These are phyloP conservation scores for Darevskia nairensis DNA, from an alignment of 2,797 vertebrate species.

Conservation along the genomic window DNA sequence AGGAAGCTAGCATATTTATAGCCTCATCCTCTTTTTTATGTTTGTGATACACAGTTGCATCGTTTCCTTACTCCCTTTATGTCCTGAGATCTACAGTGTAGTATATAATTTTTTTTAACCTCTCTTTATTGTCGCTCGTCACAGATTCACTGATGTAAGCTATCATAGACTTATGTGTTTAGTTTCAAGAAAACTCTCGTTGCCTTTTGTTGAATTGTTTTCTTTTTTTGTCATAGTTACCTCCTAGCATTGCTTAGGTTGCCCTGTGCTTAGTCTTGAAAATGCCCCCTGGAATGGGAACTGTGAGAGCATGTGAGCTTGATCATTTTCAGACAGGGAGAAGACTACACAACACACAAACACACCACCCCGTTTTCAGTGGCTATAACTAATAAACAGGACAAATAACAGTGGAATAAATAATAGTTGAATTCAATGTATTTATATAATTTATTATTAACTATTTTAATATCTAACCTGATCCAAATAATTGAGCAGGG, in stretches of 20 bases:
- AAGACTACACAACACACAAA: neutral
- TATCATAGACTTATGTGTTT: neutral
- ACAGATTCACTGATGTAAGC: neutral
- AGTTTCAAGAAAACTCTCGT: neutral
- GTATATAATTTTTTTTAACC: neutral
- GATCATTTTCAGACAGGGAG: neutral
- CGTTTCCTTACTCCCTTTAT: neutral
- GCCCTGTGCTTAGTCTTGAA: neutral
- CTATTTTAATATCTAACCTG: neutral
- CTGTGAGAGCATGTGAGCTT: neutral
- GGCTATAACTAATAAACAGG: neutral
- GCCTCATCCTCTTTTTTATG: constrained; percentile 7
- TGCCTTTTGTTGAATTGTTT: neutral
- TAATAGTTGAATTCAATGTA: neutral
- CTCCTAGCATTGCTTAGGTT: neutral
- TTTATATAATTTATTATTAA: neutral
- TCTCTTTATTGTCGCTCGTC: neutral
- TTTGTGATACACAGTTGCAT: neutral
- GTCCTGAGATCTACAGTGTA: neutral
- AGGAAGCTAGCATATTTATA: neutral
- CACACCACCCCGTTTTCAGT: neutral
- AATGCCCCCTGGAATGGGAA: too few relatives aligned
- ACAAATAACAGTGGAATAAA: neutral
- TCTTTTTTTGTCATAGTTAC: neutral
- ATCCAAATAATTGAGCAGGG: neutral